A percentile compares a stretch with the other conserved stretches of the same genome.
Conservation (phyloP, 2,888 invertebrate genomes). For the Malacosoma neustria region DNA sequence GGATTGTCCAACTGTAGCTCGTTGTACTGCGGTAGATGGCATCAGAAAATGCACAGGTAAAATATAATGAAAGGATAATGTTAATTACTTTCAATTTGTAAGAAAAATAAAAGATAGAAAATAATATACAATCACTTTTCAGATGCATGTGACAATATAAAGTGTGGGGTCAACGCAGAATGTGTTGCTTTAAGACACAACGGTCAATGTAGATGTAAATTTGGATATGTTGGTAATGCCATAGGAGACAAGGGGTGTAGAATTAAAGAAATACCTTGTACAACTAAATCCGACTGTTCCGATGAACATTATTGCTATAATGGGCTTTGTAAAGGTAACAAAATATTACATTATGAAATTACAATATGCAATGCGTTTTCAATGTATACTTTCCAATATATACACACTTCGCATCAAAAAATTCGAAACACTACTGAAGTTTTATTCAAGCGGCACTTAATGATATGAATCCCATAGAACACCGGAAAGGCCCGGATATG, state of each 20-base stretch:
- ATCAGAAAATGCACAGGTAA: constrained; percentile 86
- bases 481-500: no score
- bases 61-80: no score
- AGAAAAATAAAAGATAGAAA: no score
- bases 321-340: constrained; percentile 84
- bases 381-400: no score
- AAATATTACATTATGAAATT: no score
- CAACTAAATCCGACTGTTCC: constrained; percentile 82
- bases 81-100: no score
- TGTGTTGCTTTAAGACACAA: constrained; percentile 85
- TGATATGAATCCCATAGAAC: no score
- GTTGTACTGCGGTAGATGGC: constrained; percentile 82
- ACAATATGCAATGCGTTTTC: no score
- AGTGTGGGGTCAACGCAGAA: constrained; percentile 89
- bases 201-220: constrained; percentile 85
- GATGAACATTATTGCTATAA: constrained; percentile 88
- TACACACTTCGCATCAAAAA: no score
- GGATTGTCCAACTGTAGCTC: constrained; percentile 88
- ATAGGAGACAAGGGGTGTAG: constrained; percentile 83
- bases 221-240: constrained; percentile 86
- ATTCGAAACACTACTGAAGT: no score
- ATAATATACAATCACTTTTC: no score
- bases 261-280: constrained; percentile 83
- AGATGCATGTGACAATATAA: constrained; percentile 85
- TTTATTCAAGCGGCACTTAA: no score